Evolutionary conservation across 2,113 vertebrate species (phyloP), one percentile per base, ranked within the genome.

Genomic region (Sprattus sprattus): DNA sequence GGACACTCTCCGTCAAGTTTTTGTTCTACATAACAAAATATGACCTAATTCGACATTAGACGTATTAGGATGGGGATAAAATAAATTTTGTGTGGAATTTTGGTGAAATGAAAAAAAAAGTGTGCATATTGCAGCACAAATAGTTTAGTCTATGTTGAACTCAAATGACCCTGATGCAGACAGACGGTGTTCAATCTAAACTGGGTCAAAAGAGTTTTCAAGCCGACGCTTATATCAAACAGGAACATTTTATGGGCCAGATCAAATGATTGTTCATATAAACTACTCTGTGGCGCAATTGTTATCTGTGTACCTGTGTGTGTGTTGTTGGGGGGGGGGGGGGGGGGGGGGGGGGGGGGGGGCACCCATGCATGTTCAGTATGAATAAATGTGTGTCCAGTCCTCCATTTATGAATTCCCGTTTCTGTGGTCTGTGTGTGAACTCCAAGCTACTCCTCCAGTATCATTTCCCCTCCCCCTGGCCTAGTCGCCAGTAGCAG

Each of bases 21-120:
- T 71, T 71, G 64, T 25, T 25, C 64, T 71, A 71, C 64, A 71
- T 71, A 71, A 7, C 25, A 71, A 71, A 71, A 71, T 71, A 71
- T 71, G 64, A 71, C 64, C 64, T 71, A 71, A 71, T 71, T 32
- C 28, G 25, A 71, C 22, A 2, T 13, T 32, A 28, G 64, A 71
- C 32, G n/a, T 71, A 28, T 32, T 25, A 71, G 22, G 32, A 71
- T 9, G 7, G 32, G 9, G 32, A 71, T 32, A 71, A 71, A 7
- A 11, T 71, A 71, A 71, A 71, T 25, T 28, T 32, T 32, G 64
- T 71, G 28, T 13, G 64, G 7, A 10, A 32, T 71, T 71, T 71
- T 71, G 25, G n/a, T 67, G 60, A 67, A 67, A 67, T 13, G 25
- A 67, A 28, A 1, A 67, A 9, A 13, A 71, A 71, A 3, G 64